Evolutionary conservation across 2,888 invertebrate genomes (phyloP), one percentile per base, ranked within the genome.

Genomic region (Cosmorhoe ocellata): DNA sequence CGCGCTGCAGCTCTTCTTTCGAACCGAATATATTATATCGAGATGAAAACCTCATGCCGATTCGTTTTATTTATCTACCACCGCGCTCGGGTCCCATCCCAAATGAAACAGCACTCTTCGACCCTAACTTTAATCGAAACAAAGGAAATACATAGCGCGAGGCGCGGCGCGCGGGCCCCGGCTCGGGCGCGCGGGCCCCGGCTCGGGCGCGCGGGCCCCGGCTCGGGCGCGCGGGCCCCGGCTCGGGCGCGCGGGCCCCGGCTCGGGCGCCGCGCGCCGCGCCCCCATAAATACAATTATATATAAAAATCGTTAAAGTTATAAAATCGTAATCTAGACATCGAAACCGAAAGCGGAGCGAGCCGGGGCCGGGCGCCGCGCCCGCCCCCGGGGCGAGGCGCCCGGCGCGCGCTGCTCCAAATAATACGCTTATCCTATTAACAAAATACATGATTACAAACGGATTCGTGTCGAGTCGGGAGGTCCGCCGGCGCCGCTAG

Each of bases 61-160:
- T 7, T 36, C 12, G 50, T 56, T 56, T 59, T 10, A 48, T 33
- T 57, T 9, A 13, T 11, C 13, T 18, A 6, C 8, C 8, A 7
- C 13, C 13, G 2, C 31, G 5, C 11, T 31, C 6, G 11, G 1
- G 2, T 12, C 31, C n/a, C n/a, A n/a, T n/a, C n/a, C n/a, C n/a
- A n/a, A 78, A 75, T 71, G 43, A 78, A 77, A 79, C 60, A 65
- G 51, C 27, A 26, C 10, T 13, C 30, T 76, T 79, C 72, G 76
- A 79, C 76, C 79, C 81, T 84, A 82, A 72, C 63, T 81, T 84
- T 84, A 84, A 81, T 84, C 84, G 83, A 83, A 82, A 84, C 83
- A 84, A 84, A 81, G 74, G 78, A 79, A 80, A 81, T 80, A 74
- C 74, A 75, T 66, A 58, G 63, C 64, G 48, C 44, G 18, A 40